Percentiles rank a stretch among this genome's conserved stretches.
Conservation (phyloP, 2,113 vertebrate genomes). For the Crotalus horridus region DNA sequence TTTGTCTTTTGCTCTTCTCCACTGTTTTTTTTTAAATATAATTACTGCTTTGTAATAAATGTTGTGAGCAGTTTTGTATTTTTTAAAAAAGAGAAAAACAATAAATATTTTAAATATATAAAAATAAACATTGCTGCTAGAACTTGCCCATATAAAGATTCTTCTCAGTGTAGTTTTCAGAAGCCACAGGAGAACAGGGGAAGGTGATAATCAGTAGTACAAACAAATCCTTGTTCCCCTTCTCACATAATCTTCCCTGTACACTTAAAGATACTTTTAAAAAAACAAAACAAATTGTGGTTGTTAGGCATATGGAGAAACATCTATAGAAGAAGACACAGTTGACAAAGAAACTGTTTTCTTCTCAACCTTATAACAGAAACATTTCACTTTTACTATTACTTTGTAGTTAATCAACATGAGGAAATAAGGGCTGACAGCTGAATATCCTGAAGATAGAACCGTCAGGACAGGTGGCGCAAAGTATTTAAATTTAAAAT, state of each 20-base stretch:
- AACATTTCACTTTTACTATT: constrained; percentile 48
- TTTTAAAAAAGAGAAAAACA: background rate
- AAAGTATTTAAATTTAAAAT: constrained; percentile 45
- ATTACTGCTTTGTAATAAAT: background rate
- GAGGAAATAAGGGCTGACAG: constrained; percentile 60
- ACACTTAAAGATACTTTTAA: background rate
- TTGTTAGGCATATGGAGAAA: constrained; percentile 48
- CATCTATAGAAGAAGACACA: background rate
- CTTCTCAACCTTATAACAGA: constrained; percentile 43
- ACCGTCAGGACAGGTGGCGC: constrained; percentile 52
- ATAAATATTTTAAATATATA: background rate
- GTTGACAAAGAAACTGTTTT: background rate
- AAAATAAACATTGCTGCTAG: background rate
- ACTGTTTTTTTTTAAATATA: background rate
- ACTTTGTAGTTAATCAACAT: constrained; percentile 64
- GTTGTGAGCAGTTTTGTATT: background rate
- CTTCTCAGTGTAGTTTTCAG: background rate
- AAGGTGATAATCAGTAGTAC: background rate
- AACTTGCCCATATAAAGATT: background rate
- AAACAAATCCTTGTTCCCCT: background rate
- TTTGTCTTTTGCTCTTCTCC: background rate
- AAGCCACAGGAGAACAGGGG: background rate
- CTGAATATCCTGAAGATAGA: constrained; percentile 63
- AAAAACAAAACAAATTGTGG: background rate
- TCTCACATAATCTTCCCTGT: background rate